A percentile compares a stretch with the other conserved stretches of the same genome.
These are phyloP conservation scores for Bradysia coprophila DNA, from an alignment of 1,140 invertebrate genomes.

Conservation along the genomic window DNA sequence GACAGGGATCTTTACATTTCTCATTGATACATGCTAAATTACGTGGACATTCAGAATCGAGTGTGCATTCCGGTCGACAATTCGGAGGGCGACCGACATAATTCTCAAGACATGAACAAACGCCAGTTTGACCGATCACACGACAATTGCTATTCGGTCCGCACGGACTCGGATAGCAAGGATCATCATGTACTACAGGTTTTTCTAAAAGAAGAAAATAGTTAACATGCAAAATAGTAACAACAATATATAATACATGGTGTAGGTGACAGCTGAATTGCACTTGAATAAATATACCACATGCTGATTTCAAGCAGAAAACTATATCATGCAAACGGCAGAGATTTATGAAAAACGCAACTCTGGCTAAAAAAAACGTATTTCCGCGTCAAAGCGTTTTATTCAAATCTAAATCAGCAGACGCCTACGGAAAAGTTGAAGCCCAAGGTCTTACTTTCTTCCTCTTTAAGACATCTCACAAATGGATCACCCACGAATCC, in stretches of 20 bases:
- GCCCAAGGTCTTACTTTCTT: conserved; percentile 43
- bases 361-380: too few relatives aligned
- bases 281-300: too few relatives aligned
- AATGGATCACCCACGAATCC: conserved; percentile 56
- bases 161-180: conserved; percentile 60
- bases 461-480: conserved; percentile 34
- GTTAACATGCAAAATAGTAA: conserved; percentile 14
- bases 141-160: conserved; percentile 63
- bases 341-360: too few relatives aligned
- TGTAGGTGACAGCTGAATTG: too few relatives aligned
- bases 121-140: conserved; percentile 41
- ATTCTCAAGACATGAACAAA: conserved; percentile 51
- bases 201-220: conserved; percentile 16
- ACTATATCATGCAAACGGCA: too few relatives aligned
- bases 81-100: conserved; percentile 56
- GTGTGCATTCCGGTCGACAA: conserved; percentile 59
- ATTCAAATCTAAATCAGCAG: too few relatives aligned
- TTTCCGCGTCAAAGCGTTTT: too few relatives aligned
- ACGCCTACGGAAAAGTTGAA: too few relatives aligned
- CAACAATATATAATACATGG: too few relatives aligned
- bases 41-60: conserved; percentile 52
- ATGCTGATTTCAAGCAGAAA: too few relatives aligned
- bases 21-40: conserved; percentile 55
- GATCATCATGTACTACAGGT: conserved; percentile 28
- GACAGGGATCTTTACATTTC: conserved; percentile 58